phyloP scores from a whole-genome alignment of 2,888 invertebrate species.

The Drosophila histrio region DNA sequence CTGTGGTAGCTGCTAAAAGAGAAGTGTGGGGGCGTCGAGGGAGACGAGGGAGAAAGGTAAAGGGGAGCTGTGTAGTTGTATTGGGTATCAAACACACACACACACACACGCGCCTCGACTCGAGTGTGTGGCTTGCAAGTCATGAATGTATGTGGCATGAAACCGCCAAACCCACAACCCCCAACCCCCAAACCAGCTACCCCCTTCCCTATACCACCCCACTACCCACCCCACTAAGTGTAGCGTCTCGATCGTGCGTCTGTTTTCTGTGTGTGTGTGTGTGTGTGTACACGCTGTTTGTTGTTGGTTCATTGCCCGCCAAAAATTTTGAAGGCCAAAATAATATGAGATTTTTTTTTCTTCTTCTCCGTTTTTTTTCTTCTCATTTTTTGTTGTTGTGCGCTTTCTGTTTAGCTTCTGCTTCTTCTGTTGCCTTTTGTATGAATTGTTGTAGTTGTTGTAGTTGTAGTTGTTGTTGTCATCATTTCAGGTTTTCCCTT shows the following conservation, averaged over 20 bases:
- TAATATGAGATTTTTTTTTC: slow-evolving; percentile 73
- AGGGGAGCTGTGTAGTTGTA: not conserved
- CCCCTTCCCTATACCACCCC: not conserved
- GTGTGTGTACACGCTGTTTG: slow-evolving; percentile 50
- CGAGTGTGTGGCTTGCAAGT: slow-evolving; percentile 39
- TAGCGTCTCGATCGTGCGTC: slow-evolving; percentile 44
- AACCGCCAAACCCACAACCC: not conserved
- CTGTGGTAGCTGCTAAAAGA: not conserved
- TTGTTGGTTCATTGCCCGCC: slow-evolving; percentile 83
- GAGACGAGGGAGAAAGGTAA: not conserved
- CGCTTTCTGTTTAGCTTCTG: slow-evolving; percentile 61
- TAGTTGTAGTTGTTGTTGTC: slow-evolving; percentile 44
- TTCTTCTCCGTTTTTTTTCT: slow-evolving; percentile 36
- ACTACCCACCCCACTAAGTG: not conserved
- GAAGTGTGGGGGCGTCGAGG: not conserved
- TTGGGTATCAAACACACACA: slow-evolving; percentile 12
- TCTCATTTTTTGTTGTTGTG: slow-evolving; percentile 38
- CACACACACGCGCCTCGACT: slow-evolving; percentile 37
- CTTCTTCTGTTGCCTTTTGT: slow-evolving; percentile 52
- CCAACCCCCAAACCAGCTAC: not conserved
- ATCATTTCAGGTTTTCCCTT: slow-evolving; percentile 77
- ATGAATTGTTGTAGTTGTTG: slow-evolving; percentile 31
- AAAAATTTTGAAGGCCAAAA: slow-evolving; percentile 83
- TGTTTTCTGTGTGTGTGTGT: slow-evolving; percentile 21
- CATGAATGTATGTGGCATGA: slow-evolving; percentile 25